A percentile compares a stretch with the other conserved stretches of the same genome.
phyloP scores from a whole-genome alignment of 2,888 invertebrate genomes.

The Cheilosia soror region DNA sequence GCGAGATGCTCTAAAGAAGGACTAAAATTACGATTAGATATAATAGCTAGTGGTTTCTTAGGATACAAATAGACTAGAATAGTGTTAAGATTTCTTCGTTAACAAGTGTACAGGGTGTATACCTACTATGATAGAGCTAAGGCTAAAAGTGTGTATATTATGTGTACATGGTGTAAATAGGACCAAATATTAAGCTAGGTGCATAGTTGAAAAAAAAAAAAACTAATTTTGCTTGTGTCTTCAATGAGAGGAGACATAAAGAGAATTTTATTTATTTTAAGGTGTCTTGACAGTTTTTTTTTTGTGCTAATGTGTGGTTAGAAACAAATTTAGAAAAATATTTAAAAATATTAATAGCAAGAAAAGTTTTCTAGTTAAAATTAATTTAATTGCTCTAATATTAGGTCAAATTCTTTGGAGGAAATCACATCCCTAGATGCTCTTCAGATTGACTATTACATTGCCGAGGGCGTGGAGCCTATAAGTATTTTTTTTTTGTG shows the following conservation, averaged over 20 bases:
- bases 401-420: too few relatives aligned
- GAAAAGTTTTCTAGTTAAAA: neutral
- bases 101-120: constrained; percentile 13
- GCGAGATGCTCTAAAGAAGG: constrained; percentile 77
- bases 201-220: constrained; percentile 36
- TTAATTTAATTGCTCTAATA: neutral
- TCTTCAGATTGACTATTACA: too few relatives aligned
- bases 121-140: constrained; percentile 45
- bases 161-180: constrained; percentile 70
- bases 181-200: constrained; percentile 74
- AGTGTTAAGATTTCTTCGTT: constrained; percentile 18
- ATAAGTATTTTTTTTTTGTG: too few relatives aligned
- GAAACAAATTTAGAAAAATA: neutral
- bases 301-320: neutral
- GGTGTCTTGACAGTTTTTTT: neutral
- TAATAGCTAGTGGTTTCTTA: neutral
- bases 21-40: constrained; percentile 75
- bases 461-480: too few relatives aligned
- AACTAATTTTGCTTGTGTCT: constrained; percentile 21
- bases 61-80: constrained; percentile 8
- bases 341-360: neutral
- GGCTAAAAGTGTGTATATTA: constrained; percentile 55
- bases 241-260: neutral
- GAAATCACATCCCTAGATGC: too few relatives aligned
- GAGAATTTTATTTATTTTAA: constrained; percentile 11